Conservation (phyloP, 2,888 invertebrate genomes). For the Synanthedon formicaeformis region DNA sequence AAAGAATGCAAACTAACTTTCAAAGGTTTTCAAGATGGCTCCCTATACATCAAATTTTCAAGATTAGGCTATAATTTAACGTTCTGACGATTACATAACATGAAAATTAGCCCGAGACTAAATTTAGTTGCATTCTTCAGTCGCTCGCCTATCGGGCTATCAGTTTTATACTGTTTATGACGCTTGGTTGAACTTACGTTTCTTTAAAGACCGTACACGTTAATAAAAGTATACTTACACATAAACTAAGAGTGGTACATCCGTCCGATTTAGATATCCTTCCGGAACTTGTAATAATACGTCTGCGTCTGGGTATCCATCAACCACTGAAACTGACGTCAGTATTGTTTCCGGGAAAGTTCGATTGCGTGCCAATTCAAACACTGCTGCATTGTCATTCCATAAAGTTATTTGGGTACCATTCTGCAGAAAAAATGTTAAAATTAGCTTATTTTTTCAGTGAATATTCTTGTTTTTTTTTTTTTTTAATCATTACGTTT, state of each 20-base stretch:
- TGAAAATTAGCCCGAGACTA: too few relatives aligned
- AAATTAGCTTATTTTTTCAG: not conserved
- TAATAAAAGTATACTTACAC: constrained; percentile 73
- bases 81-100: too few relatives aligned
- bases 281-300: constrained; percentile 81
- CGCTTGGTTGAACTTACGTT: too few relatives aligned
- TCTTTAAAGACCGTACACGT: not conserved
- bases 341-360: constrained; percentile 72
- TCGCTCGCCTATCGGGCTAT: too few relatives aligned
- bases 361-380: constrained; percentile 52
- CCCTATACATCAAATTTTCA: too few relatives aligned
- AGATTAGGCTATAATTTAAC: too few relatives aligned
- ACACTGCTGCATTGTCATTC: constrained; percentile 75
- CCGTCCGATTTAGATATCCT: constrained; percentile 75
- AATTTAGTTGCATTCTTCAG: too few relatives aligned
- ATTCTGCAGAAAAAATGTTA: constrained; percentile 27
- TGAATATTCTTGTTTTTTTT: not conserved
- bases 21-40: too few relatives aligned
- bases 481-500: too few relatives aligned
- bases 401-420: constrained; percentile 54
- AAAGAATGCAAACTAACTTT: too few relatives aligned
- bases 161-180: too few relatives aligned
- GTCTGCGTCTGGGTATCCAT: constrained; percentile 74
- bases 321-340: constrained; percentile 73
- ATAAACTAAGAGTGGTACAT: constrained; percentile 86